Percentiles rank a stretch among this genome's conserved stretches.
Conservation (phyloP, 2,888 invertebrate species). For the Neoaliturus tenellus region DNA sequence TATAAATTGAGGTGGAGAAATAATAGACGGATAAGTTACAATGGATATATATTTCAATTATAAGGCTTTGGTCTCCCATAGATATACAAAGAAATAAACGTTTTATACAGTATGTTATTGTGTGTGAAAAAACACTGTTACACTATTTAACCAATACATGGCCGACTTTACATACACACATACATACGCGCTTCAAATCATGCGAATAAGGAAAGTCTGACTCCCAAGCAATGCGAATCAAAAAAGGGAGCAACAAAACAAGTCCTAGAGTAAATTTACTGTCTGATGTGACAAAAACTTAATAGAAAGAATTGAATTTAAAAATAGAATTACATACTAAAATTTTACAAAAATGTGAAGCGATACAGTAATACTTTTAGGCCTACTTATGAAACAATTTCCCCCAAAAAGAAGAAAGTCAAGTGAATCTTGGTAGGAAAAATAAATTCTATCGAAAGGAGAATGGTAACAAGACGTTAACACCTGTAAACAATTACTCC, state of each 20-base stretch:
- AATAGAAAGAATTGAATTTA: too few species aligned
- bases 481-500: not conserved
- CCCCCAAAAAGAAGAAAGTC: not conserved
- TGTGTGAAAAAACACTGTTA: constrained; percentile 62
- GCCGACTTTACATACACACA: not conserved
- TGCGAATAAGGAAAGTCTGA: not conserved
- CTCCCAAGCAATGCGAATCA: not conserved
- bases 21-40: constrained; percentile 64
- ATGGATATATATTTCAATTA: constrained; percentile 66
- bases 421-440: not conserved
- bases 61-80: constrained; percentile 67
- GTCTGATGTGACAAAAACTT: too few species aligned
- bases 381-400: not conserved
- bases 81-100: constrained; percentile 64
- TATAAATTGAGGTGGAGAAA: too few species aligned
- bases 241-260: not conserved
- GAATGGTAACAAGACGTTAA: not conserved
- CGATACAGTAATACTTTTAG: not conserved
- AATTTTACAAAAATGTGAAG: too few species aligned
- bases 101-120: constrained; percentile 57
- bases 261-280: too few species aligned
- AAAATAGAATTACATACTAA: too few species aligned
- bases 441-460: not conserved
- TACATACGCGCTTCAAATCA: constrained; percentile 6
- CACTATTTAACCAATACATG: constrained; percentile 57